Conservation (phyloP, 2,888 invertebrate species). For the Dusona sp. region DNA sequence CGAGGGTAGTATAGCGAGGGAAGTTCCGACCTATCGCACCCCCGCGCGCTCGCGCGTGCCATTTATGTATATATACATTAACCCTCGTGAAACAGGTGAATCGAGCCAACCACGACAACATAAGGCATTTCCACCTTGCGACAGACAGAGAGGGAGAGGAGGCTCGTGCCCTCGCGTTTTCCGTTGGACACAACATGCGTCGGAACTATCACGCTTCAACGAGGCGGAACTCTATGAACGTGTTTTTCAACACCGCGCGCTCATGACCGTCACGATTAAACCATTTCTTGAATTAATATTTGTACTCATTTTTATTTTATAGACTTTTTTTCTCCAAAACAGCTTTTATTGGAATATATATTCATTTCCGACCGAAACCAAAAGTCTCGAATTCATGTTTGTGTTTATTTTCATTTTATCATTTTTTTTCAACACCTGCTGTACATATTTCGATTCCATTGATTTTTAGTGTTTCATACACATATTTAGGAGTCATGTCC, state of each 20-base stretch:
- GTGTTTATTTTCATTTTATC: neutral
- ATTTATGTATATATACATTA: conserved; percentile 26
- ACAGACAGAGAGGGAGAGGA: conserved; percentile 1
- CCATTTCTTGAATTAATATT: neutral
- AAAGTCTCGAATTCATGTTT: neutral
- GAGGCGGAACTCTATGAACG: conserved; percentile 72
- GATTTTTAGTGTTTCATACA: neutral
- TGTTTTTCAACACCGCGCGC: conserved; percentile 21
- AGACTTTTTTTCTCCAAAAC: neutral
- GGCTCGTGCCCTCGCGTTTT: conserved; percentile 70
- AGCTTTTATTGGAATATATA: neutral
- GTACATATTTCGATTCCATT: neutral
- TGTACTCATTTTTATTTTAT: neutral
- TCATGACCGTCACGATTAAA: conserved; percentile 4
- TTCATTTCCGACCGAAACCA: neutral
- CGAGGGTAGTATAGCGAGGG: conserved; percentile 50
- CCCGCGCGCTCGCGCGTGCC: conserved; percentile 69
- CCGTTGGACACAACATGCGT: conserved; percentile 72
- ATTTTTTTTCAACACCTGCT: neutral
- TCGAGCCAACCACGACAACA: conserved; percentile 63
- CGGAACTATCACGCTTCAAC: conserved; percentile 70
- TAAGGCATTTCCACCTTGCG: conserved; percentile 76
- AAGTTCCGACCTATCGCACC: conserved; percentile 62
- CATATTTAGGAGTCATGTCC: neutral
- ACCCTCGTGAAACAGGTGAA: conserved; percentile 72